Evolutionary conservation across 2,113 vertebrate species (phyloP), one percentile per base, ranked within the genome.

Genomic region (Pimephales promelas): DNA sequence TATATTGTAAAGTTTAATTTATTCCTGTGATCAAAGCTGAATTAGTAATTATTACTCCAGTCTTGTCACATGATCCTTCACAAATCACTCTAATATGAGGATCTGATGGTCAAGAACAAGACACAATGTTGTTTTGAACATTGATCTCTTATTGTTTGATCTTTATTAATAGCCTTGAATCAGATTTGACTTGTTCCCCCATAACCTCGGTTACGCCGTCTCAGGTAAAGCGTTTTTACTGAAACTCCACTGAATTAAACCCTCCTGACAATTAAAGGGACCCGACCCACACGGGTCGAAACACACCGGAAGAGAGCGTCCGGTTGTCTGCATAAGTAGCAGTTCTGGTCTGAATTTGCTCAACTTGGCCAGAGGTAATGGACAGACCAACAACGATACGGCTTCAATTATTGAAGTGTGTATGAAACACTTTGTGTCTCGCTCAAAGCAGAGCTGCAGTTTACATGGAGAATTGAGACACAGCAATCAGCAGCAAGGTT

Each of bases 361-460:
- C 10, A 1, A 36, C 66, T 47, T 70, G 45, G 47, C 79, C 64
- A 85, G 86, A 73, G 80, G 77, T 79, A 59, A 75, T 79, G 78
- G 85, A 64, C 47, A 73, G 34, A 78, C 57, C 83, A 89, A 88
- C 62, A 61, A 31, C 40, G 82, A 90, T 89, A 87, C 83, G 45
- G 22, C 59, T 73, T 91, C 9, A 71, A 88, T 93, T 87, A 92
- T 92, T 90, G 75, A 92, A 31, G 70, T 82, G 79, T 85, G 26
- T 83, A 81, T 71, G 73, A 88, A 86, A 82, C 24, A 5, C 79
- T n/a, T n/a, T n/a, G n/a, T 75, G 43, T 73, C 75, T 64, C 75
- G 72, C 47, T 77, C 88, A 73, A 76, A 76, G 81, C 83, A 81
- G 9, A 10, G 6, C 45, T 5, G 5, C 47, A 6, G 18, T 79